Evolutionary conservation across 2,797 vertebrate species (phyloP), one percentile per base, ranked within the genome.

Genomic region (Myotis planiceps): DNA sequence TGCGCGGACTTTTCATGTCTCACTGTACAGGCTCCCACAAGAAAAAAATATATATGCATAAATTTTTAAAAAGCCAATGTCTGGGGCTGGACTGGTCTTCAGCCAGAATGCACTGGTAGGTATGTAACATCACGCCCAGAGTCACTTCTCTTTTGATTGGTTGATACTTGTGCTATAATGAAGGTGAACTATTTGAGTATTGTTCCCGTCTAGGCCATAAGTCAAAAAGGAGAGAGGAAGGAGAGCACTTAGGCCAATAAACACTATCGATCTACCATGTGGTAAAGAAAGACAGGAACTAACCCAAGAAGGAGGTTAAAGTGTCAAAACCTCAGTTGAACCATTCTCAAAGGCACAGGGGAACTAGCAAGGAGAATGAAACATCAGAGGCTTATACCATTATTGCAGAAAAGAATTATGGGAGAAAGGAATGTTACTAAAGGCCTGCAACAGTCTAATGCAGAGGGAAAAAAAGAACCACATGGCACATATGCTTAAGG

Each of bases 171-270:
- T 45, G 47, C 27, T 69, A 14, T 32, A 71, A 19, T 53, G n/a
- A 49, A 94, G 60, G 37, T 60, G 90, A 83, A 87, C 76, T 65
- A 81, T 84, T 87, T 76, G 58, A 34, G 3, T 34, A 29, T 75
- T 2, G n/a, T 75, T 92, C 27, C 37, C 60, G 7, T 39, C 63
- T 75, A 45, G 29, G 10, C 37, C 34, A 84, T n/a, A 75, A 74
- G 86, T 80, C 58, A 86, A 66, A 83, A 51, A 74, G 21, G 5
- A 87, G 3, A 94, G 27, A 84, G 10, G 12, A 60, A 60, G 58
- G 15, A 81, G 42, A 39, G 0, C 0, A 5, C 4, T 51, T 71
- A 42, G 18, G 51, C 53, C 47, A 75, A 45, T n/a, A 86, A 88
- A 83, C 37, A 27, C 42, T 0, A 0, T 6, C 15, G n/a, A 53